Base-by-base conservation (phyloP, 2,888 invertebrate genomes). In the Meloe dianella region DNA sequence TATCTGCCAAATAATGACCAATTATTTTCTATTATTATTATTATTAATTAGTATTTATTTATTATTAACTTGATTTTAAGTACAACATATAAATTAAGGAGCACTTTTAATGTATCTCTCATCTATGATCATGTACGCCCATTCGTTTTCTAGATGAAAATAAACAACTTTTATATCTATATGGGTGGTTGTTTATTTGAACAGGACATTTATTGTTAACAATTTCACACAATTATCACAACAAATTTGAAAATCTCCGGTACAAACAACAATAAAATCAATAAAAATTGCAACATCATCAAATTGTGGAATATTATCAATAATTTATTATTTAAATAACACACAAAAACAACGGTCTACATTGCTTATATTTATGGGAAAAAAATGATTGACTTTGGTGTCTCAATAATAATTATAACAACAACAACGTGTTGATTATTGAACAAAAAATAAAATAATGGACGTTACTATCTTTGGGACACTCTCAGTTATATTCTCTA, bases 241-340 rank as follows among this genome's bases (percentile, higher is more conserved):
- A 32, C 38, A 54, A 61, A 35, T 8, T 57, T 47, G 17, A 29
- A n/a, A 30, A 41, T 57, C 60, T 63, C 66, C 63, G 66, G 66
- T 66, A 66, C 66, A 66, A 66, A 66, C 47, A 61, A 65, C 22
- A 65, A 65, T 61, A 61, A 57, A 35, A 6, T 32, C 38, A 41
- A 41, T 12, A 38, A 38, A 6, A n/a, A n/a, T 7, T 1, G 17
- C 3, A 17, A 41, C 41, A 41, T 5, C n/a, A 35, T 0, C 10
- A 14, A 38, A 6, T 38, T n/a, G n/a, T n/a, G 14, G 14, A 38
- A 10, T n/a, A 38, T n/a, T n/a, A n/a, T n/a, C n/a, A n/a, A n/a
- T n/a, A n/a, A n/a, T n/a, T n/a, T n/a, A n/a, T n/a, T n/a, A n/a
- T n/a, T n/a, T n/a, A n/a, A n/a, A n/a, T n/a, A n/a, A n/a, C n/a